Conservation (phyloP, 1,140 invertebrate species). For the Caerostris darwini region DNA sequence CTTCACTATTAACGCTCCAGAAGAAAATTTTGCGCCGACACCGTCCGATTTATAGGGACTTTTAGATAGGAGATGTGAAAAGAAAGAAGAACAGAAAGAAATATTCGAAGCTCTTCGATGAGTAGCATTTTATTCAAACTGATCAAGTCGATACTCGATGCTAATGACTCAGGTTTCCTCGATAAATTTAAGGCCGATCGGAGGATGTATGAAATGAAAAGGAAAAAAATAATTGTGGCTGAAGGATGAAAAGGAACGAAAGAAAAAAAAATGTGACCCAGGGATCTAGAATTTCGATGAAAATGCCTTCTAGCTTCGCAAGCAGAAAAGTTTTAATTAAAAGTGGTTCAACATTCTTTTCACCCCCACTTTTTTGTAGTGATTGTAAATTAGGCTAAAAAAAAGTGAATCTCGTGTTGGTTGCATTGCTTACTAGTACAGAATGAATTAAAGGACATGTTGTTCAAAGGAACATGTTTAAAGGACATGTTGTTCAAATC, state of each 20-base stretch:
- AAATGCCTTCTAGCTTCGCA: constrained; percentile 56
- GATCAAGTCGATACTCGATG: constrained; percentile 1
- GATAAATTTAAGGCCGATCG: constrained; percentile 34
- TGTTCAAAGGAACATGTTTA: too few species aligned
- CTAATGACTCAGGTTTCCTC: constrained; percentile 39
- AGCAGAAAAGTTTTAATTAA: constrained; percentile 67
- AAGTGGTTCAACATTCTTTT: constrained; percentile 20
- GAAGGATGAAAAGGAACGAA: not conserved
- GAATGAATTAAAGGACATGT: not conserved
- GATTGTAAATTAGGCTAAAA: not conserved
- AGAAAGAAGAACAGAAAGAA: not conserved
- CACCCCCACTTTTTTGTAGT: not conserved
- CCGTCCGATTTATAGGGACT: not conserved
- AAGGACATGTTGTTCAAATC: not conserved
- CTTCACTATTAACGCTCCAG: not conserved
- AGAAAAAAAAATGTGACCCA: not conserved
- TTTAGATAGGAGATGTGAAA: not conserved
- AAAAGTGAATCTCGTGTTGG: not conserved
- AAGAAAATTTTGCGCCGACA: not conserved
- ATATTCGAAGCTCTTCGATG: not conserved
- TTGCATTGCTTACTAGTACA: not conserved
- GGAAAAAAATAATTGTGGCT: constrained; percentile 33
- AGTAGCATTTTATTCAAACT: not conserved
- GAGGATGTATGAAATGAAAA: constrained; percentile 13
- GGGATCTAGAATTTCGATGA: constrained; percentile 49